Evolutionary conservation across 2,797 vertebrate genomes (phyloP).

Genomic region (Hyperoplus lanceolatus): DNA sequence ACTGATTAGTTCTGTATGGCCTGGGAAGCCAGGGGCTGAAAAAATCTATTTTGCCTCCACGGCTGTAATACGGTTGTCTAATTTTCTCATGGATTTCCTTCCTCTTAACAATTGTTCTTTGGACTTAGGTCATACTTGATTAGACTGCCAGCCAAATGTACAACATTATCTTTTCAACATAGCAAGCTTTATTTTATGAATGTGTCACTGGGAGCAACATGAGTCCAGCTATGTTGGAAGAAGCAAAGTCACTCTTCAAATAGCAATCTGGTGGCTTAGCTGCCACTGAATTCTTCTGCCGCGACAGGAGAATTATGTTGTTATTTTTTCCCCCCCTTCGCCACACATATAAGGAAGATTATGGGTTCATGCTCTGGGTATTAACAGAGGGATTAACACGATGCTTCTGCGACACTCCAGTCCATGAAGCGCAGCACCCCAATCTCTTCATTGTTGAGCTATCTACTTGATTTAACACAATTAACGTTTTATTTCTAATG

Average conservation of each 20-base stretch:
- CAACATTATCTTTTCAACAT: constrained; percentile 69
- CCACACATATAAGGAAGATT: constrained; percentile 76
- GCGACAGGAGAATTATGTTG: constrained; percentile 73
- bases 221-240: constrained; percentile 57
- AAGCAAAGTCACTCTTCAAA: constrained; percentile 71
- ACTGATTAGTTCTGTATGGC: constrained; percentile 46
- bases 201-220: constrained; percentile 63
- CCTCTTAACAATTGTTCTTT: constrained; percentile 40
- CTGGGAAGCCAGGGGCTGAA: constrained; percentile 20
- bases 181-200: constrained; percentile 60
- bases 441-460: constrained; percentile 66
- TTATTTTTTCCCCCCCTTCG: constrained; percentile 51
- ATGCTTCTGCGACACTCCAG: constrained; percentile 65
- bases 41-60: constrained; percentile 52
- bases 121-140: constrained; percentile 61
- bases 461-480: constrained; percentile 66
- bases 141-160: constrained; percentile 59
- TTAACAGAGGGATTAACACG: constrained; percentile 80
- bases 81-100: constrained; percentile 47
- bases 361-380: constrained; percentile 80
- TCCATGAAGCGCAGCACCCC: constrained; percentile 54
- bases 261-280: constrained; percentile 72
- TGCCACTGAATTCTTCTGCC: constrained; percentile 67
- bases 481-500: constrained; percentile 61
- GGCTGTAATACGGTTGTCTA: constrained; percentile 38